Evolutionary conservation across 2,113 vertebrate genomes (phyloP).

Genomic region (Pseudorasbora parva): DNA sequence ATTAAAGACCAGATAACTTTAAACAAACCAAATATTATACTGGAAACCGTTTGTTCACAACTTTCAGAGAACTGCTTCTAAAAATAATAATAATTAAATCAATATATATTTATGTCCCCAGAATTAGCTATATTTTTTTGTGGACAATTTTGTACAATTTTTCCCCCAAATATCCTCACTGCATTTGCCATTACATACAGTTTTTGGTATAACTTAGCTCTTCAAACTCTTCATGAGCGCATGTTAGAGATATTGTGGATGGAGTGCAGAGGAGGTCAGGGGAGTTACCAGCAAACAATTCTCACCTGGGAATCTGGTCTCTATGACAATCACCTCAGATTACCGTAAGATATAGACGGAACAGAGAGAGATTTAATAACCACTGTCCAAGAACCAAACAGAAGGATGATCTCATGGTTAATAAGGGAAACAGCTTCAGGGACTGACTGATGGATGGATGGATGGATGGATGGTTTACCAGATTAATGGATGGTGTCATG

Average conservation of each 20-base stretch:
- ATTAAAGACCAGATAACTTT: too few relatives aligned
- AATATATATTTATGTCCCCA: too few relatives aligned
- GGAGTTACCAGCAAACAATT: slow-evolving; percentile 60
- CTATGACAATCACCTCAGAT: slow-evolving; percentile 55
- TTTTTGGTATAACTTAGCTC: not conserved
- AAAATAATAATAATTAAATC: too few relatives aligned
- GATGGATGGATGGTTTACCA: not conserved
- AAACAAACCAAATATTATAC: too few relatives aligned
- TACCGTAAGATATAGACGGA: slow-evolving; percentile 15
- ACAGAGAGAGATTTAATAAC: slow-evolving; percentile 9
- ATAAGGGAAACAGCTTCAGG: not conserved
- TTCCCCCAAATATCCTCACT: too few relatives aligned
- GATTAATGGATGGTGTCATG: slow-evolving; percentile 38
- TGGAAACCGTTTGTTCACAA: too few relatives aligned
- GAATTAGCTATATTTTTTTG: too few relatives aligned
- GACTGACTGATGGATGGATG: not conserved
- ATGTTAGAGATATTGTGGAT: not conserved
- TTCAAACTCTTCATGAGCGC: not conserved
- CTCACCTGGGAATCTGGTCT: slow-evolving; percentile 60
- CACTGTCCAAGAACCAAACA: not conserved
- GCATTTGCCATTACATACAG: not conserved
- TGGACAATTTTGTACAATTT: too few relatives aligned
- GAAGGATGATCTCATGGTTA: slow-evolving; percentile 19
- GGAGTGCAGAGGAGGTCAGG: slow-evolving; percentile 57
- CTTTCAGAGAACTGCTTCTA: too few relatives aligned